Evolutionary conservation across 1,140 invertebrate genomes (phyloP), one percentile per base, ranked within the genome.

Genomic region (Euglossa dilemma): DNA sequence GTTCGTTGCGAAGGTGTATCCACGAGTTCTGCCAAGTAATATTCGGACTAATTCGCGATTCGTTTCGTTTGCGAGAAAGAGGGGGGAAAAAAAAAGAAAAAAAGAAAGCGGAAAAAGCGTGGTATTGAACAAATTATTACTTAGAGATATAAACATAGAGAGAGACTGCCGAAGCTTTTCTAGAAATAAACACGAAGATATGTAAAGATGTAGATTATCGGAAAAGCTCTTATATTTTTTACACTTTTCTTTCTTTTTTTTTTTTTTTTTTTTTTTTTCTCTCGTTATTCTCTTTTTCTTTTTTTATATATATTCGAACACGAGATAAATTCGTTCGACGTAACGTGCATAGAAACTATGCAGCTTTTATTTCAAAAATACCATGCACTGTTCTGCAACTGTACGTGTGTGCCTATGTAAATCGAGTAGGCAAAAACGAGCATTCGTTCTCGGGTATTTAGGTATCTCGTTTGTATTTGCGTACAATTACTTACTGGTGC

Each of bases 401-500:
- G 2, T 1, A 36, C 20, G 57, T 36, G 59, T n/a, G 4, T 36
- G 6, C 45, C 28, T 59, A 28, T 25, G 12, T 59, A 23, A 36
- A 61, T 74, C 3, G 25, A 54, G 23, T 18, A 66, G 69, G 8
- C 54, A n/a, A 59, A 14, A 66, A 52, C 28, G 45, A 59, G n/a
- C 28, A n/a, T 84, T 81, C 14, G 12, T 69, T 36, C n/a, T 25
- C 25, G 23, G 20, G 4, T 45, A 28, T 69, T 69, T 71, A 77
- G n/a, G 47, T 61, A 11, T 69, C 25, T 45, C 23, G n/a, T n/a
- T 50, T 45, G 14, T 64, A 75, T 79, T n/a, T 64, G n/a, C 57
- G 47, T 28, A n/a, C 50, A 59, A 36, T 36, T 36, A 36, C 36
- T 36, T 4, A 76, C 28, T 87, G 79, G 66, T 79, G 71, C 70